These are phyloP conservation scores for Ceratitis capitata DNA, from an alignment of 1,140 invertebrate species.

Conservation along the genomic window DNA sequence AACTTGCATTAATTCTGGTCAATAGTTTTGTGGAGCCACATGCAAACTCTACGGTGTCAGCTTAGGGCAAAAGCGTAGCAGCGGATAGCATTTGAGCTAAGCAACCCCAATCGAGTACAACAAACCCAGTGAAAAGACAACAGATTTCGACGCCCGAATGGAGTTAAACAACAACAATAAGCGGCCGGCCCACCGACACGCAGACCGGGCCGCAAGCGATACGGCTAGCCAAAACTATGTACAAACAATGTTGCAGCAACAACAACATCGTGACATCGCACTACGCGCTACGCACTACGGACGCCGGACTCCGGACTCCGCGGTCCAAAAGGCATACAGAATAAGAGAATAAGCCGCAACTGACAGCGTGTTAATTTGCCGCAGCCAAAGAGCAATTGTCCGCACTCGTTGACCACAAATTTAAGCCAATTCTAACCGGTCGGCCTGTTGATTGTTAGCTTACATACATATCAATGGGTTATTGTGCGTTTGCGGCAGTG, in stretches of 20 bases:
- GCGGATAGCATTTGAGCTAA: neutral
- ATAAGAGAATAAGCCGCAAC: neutral
- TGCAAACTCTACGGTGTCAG: neutral
- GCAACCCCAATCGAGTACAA: neutral
- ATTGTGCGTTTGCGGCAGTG: neutral
- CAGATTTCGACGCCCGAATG: neutral
- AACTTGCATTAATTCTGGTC: neutral
- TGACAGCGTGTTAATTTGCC: constrained; percentile 38
- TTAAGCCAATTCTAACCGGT: constrained; percentile 33
- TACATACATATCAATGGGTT: neutral
- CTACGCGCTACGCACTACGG: neutral
- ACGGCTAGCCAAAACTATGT: neutral
- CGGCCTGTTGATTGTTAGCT: neutral
- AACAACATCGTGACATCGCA: neutral
- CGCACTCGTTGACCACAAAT: constrained; percentile 37
- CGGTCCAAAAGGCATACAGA: neutral
- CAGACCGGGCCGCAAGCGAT: neutral
- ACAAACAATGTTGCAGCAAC: neutral
- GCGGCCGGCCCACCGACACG: too few species aligned
- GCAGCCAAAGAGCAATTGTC: constrained; percentile 16
- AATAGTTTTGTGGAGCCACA: neutral
- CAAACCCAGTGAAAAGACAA: neutral
- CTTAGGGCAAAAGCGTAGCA: too few species aligned
- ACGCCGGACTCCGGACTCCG: too few species aligned
- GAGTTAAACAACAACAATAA: neutral